Evolutionary conservation across 2,888 invertebrate genomes (phyloP).

Genomic region (Nymphalis polychloros): DNA sequence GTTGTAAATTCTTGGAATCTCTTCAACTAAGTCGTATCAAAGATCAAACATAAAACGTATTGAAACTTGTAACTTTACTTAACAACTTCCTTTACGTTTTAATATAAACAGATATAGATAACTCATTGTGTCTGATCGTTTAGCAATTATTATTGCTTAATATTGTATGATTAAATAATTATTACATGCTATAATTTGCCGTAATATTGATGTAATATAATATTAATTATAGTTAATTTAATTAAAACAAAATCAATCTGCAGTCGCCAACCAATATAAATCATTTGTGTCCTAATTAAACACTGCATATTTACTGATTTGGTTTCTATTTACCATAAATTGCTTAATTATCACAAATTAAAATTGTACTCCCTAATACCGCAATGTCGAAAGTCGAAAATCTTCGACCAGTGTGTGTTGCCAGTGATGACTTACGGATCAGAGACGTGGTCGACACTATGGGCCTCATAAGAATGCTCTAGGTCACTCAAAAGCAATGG

Average conservation of each 20-base stretch:
- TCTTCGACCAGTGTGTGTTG: too few relatives aligned
- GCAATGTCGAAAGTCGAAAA: too few relatives aligned
- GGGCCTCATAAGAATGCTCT: too few relatives aligned
- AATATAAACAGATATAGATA: neutral
- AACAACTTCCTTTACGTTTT: slow-evolving; percentile 11
- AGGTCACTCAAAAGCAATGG: too few relatives aligned
- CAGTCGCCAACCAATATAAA: slow-evolving; percentile 10
- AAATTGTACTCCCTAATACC: too few relatives aligned
- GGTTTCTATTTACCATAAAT: neutral
- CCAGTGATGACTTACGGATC: too few relatives aligned
- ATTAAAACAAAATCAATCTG: slow-evolving; percentile 11
- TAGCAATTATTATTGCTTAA: neutral
- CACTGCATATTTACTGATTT: slow-evolving; percentile 4
- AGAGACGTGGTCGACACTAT: too few relatives aligned
- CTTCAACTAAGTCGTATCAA: slow-evolving; percentile 27
- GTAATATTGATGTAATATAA: neutral
- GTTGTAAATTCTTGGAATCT: slow-evolving; percentile 27
- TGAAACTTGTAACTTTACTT: slow-evolving; percentile 23
- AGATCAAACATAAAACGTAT: slow-evolving; percentile 27
- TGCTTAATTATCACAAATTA: too few relatives aligned
- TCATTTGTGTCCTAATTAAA: slow-evolving; percentile 8
- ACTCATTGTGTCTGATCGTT: neutral
- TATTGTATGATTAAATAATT: neutral
- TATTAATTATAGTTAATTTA: slow-evolving; percentile 16
- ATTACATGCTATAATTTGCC: neutral